Conservation (phyloP, 92 coral and sea anemone genomes). For the Umimayanthus kanabou region DNA sequence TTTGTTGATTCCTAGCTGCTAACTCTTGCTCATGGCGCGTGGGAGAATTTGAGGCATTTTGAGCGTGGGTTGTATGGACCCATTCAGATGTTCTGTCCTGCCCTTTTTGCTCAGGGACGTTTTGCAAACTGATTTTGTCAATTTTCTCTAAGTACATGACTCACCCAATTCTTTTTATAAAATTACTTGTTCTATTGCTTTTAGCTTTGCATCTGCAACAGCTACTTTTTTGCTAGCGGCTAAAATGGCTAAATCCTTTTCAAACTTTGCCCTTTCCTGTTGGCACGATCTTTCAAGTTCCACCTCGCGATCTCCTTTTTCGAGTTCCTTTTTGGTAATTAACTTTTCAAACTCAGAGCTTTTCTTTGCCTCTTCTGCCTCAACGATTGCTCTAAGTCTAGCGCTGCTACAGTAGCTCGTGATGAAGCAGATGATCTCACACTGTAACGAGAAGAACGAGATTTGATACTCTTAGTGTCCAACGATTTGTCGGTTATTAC, state of each 20-base stretch:
- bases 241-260: background rate
- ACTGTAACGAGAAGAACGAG: background rate
- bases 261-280: constrained; percentile 11
- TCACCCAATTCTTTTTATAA: too few relatives aligned
- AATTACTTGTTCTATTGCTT: background rate
- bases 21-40: too few relatives aligned
- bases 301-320: constrained; percentile 3
- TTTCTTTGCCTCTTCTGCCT: too few relatives aligned
- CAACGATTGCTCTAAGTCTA: constrained; percentile 5
- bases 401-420: background rate
- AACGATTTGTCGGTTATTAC: constrained; percentile 6
- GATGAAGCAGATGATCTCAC: constrained; percentile 3
- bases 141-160: too few relatives aligned
- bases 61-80: too few relatives aligned
- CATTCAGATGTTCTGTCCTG: too few relatives aligned
- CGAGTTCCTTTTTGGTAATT: constrained; percentile 8
- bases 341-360: too few relatives aligned
- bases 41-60: too few relatives aligned
- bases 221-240: constrained; percentile 17
- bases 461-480: constrained; percentile 10
- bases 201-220: constrained; percentile 24
- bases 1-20: too few relatives aligned
- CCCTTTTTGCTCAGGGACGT: too few relatives aligned
- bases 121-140: too few relatives aligned
- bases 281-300: constrained; percentile 7